Conservation (phyloP, 2,797 vertebrate species). For the Graptemys geographica region DNA sequence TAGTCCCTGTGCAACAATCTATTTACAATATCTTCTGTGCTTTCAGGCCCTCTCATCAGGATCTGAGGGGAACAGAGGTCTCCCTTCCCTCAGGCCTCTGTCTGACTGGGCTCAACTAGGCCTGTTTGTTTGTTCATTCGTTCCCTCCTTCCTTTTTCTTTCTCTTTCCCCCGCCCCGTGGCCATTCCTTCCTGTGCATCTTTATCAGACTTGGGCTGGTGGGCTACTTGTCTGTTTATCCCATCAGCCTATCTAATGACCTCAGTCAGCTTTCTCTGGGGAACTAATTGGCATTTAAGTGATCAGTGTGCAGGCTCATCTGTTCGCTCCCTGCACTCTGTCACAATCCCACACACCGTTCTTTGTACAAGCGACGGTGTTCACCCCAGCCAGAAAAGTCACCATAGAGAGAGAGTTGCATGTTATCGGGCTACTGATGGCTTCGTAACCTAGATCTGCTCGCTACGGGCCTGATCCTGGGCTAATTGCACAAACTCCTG, state of each 20-base stretch:
- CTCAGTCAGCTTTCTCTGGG: not conserved
- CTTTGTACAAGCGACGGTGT: not conserved
- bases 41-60: not conserved
- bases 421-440: not conserved
- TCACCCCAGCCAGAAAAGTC: not conserved
- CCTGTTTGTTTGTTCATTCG: not conserved
- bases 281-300: not conserved
- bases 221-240: not conserved
- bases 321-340: not conserved
- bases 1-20: not conserved
- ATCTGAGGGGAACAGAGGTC: not conserved
- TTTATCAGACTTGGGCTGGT: not conserved
- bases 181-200: not conserved
- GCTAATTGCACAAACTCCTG: not conserved
- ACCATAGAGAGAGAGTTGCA: not conserved
- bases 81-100: not conserved
- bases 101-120: not conserved
- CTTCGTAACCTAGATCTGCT: not conserved
- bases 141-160: not conserved
- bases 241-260: not conserved
- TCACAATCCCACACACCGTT: not conserved
- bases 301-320: not conserved
- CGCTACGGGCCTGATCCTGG: not conserved
- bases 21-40: not conserved
- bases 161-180: not conserved